Evolutionary conservation across 2,797 vertebrate genomes (phyloP).

Genomic region (Chelidonichthys spinosus): DNA sequence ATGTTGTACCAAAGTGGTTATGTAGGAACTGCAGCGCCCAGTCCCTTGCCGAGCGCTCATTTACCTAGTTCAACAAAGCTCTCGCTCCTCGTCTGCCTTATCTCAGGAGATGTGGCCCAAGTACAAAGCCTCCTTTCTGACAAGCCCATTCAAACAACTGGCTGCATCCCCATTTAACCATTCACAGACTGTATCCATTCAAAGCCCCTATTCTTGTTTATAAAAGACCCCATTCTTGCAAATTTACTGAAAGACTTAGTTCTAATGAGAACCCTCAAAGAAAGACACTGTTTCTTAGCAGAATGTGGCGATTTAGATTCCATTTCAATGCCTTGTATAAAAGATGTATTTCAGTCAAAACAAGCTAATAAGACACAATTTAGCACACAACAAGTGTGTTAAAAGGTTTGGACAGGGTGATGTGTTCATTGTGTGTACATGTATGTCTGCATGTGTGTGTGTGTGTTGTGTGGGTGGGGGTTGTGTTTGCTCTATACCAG

Average conservation of each 20-base stretch:
- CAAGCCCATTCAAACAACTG: constrained; percentile 62
- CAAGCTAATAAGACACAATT: constrained; percentile 13
- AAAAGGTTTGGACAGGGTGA: constrained; percentile 8
- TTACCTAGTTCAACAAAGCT: constrained; percentile 62
- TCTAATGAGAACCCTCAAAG: constrained; percentile 67
- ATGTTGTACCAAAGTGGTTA: constrained; percentile 7
- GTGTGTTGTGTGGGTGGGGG: not conserved
- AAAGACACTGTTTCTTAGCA: constrained; percentile 63
- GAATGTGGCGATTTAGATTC: constrained; percentile 65
- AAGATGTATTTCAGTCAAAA: constrained; percentile 48
- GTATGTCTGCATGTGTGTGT: not conserved
- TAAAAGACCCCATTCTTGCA: constrained; percentile 76
- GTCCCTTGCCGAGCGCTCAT: constrained; percentile 40
- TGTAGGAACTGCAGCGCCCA: constrained; percentile 19
- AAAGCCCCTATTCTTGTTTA: constrained; percentile 71
- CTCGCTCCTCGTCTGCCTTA: constrained; percentile 53
- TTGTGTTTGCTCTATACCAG: constrained; percentile 34
- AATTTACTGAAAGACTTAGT: constrained; percentile 72
- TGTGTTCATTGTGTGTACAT: constrained; percentile 6
- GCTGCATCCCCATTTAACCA: constrained; percentile 70
- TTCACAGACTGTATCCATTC: constrained; percentile 64
- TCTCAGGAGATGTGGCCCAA: constrained; percentile 64
- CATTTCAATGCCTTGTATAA: constrained; percentile 41
- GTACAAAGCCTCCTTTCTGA: constrained; percentile 79
- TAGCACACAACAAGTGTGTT: constrained; percentile 1